Base-by-base conservation (phyloP, 2,888 invertebrate genomes). In the Yponomeuta plumbellus region DNA sequence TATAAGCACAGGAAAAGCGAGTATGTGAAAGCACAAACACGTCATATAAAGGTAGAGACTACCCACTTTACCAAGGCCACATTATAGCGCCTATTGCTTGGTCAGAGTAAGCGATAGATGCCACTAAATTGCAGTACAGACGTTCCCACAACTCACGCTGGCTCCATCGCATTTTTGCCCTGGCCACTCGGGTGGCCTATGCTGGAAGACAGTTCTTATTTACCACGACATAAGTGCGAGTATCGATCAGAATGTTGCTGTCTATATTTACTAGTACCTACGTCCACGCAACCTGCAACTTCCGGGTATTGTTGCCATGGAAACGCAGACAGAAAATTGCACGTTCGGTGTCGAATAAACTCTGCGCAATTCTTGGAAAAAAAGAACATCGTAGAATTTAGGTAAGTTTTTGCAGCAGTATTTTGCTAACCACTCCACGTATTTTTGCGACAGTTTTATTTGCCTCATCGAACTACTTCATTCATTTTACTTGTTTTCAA, bases 51-150 rank as follows among this genome's bases (percentile, higher is more conserved):
- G 44, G 17, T 52, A 52, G 44, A 52, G 13, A 52, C 13, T 52
- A 52, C 44, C 44, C 13, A 13, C 44, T 52, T 52, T 52, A 5
- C 44, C 17, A 17, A 2, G 17, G 2, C 44, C 34, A 17, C 17
- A 17, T 17, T 52, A 52, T 17, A 52, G 44, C 17, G 17, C 44
- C 75, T 74, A 75, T 74, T 74, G 72, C 73, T 70, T 67, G 69
- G 68, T 68, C 71, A 70, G 75, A 71, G 70, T 40, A 17, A 69
- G 71, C 75, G 71, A 74, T 76, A 71, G 74, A 73, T 72, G 76
- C 75, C 70, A 73, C 74, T 75, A 80, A 80, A 80, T 82, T 79
- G 78, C 78, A 69, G 67, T 70, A 71, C 69, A 59, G 65, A 62
- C 67, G 74, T 78, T 78, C 79, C 72, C 76, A 78, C 72, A 67